Conservation (phyloP, 2,113 vertebrate species). For the Halichoeres trimaculatus region DNA sequence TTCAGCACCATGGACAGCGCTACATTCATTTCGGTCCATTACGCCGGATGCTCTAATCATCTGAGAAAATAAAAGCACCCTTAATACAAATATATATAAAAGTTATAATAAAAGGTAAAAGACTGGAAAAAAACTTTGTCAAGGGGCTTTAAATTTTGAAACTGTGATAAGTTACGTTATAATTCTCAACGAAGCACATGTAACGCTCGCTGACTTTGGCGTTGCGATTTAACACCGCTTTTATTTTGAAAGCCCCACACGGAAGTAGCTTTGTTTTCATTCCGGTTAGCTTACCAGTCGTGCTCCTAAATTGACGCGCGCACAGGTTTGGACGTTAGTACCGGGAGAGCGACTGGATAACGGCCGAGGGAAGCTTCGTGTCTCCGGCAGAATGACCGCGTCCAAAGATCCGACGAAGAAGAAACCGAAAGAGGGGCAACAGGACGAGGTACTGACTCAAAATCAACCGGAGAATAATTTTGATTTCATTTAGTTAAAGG, state of each 20-base stretch:
- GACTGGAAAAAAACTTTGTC: too few species aligned
- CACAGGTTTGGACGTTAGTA: slow-evolving; percentile 48
- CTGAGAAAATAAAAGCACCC: slow-evolving; percentile 29
- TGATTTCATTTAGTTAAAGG: not conserved
- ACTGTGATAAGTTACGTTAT: too few species aligned
- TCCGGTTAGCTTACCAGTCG: not conserved
- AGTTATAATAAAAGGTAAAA: too few species aligned
- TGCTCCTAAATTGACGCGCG: slow-evolving; percentile 46
- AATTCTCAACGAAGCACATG: too few species aligned
- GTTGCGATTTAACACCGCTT: not conserved
- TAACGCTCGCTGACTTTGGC: too few species aligned
- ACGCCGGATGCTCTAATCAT: not conserved
- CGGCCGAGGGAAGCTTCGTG: not conserved
- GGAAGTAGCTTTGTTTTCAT: not conserved
- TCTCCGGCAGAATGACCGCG: slow-evolving; percentile 62
- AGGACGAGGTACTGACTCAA: slow-evolving; percentile 67
- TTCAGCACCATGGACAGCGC: slow-evolving; percentile 42
- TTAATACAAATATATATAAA: too few species aligned
- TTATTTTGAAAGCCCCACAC: slow-evolving; percentile 46
- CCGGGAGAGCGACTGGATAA: slow-evolving; percentile 34
- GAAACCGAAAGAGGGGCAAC: slow-evolving; percentile 64
- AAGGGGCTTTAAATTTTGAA: too few species aligned
- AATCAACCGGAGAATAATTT: not conserved
- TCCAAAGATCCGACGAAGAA: slow-evolving; percentile 69
- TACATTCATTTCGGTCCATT: not conserved